A percentile compares a stretch with the other conserved stretches of the same genome.
Conservation (phyloP, 1,140 invertebrate species). For the Drosophila insularis region DNA sequence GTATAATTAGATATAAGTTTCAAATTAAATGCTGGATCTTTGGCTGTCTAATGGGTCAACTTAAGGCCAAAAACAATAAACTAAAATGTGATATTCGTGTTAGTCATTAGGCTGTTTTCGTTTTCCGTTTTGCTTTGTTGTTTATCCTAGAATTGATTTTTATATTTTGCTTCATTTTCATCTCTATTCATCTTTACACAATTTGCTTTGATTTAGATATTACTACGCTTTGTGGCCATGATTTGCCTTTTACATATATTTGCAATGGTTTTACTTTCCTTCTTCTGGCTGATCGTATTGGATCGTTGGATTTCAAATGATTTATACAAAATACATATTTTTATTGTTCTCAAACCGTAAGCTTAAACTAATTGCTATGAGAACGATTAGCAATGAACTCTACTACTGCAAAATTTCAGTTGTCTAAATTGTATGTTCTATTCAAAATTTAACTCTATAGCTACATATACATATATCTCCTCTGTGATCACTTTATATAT, state of each 20-base stretch:
- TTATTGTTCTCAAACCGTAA: constrained; percentile 13
- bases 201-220: constrained; percentile 78
- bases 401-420: constrained; percentile 50
- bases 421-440: constrained; percentile 37
- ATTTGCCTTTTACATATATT: constrained; percentile 36
- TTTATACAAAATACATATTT: constrained; percentile 55
- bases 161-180: constrained; percentile 29
- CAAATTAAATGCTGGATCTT: constrained; percentile 33
- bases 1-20: neutral
- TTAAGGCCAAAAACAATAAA: neutral
- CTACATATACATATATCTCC: constrained; percentile 64
- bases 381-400: constrained; percentile 54
- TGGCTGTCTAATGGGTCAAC: constrained; percentile 34
- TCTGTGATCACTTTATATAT: constrained; percentile 68
- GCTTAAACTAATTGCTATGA: constrained; percentile 32
- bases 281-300: constrained; percentile 31
- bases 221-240: constrained; percentile 68
- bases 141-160: constrained; percentile 18
- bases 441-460: constrained; percentile 49
- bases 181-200: constrained; percentile 55
- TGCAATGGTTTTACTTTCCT: constrained; percentile 34
- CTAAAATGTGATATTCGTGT: constrained; percentile 9
- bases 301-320: constrained; percentile 24
- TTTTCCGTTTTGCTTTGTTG: neutral
- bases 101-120: neutral